A percentile compares a stretch with the other conserved stretches of the same genome.
Conservation (phyloP, 2,797 vertebrate species). For the Balearica regulorum region DNA sequence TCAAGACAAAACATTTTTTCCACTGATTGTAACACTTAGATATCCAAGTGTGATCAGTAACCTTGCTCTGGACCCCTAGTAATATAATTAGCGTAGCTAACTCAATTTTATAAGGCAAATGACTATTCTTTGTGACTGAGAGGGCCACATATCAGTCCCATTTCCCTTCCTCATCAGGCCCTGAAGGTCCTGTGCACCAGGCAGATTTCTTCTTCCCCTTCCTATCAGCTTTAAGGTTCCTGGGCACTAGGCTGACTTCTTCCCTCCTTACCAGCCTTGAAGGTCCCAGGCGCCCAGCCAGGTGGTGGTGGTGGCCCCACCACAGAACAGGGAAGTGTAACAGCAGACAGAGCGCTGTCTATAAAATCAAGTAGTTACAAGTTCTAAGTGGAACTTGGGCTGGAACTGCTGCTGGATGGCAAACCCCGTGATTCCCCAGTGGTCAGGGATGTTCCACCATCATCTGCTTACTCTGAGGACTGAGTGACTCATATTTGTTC, state of each 20-base stretch:
- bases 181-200: neutral
- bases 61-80: neutral
- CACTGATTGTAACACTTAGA: neutral
- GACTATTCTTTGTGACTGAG: neutral
- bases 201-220: neutral
- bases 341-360: neutral
- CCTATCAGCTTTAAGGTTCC: neutral
- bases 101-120: neutral
- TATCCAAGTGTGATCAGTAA: accelerated
- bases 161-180: neutral
- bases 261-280: neutral
- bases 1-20: neutral
- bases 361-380: neutral
- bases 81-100: neutral
- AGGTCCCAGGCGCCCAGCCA: neutral
- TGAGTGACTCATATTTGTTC: neutral
- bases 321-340: neutral
- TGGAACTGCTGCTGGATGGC: neutral
- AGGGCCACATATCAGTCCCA: no score
- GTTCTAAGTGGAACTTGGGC: neutral
- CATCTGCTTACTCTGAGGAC: neutral
- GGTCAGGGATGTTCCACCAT: neutral
- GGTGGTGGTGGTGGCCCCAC: neutral
- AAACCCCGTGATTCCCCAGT: neutral
- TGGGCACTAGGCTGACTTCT: neutral